These are phyloP conservation scores for Rhamnusium bicolor DNA, from an alignment of 2,888 invertebrate genomes.

Conservation along the genomic window DNA sequence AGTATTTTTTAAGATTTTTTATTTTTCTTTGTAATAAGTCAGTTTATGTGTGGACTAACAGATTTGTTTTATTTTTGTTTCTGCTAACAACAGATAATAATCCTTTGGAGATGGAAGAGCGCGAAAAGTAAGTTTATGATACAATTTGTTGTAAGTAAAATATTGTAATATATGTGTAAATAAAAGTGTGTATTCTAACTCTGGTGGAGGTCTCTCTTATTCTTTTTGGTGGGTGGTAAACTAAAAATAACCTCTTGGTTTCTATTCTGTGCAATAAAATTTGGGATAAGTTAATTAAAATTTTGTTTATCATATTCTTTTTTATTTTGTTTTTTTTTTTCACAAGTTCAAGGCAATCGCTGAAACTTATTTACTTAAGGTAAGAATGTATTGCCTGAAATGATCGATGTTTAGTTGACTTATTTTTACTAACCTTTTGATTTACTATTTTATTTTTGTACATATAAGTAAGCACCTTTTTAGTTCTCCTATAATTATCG, in stretches of 20 bases:
- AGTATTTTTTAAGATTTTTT: constrained; percentile 30
- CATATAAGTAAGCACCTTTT: constrained; percentile 18
- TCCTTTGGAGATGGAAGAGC: constrained; percentile 86
- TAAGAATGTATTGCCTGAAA: constrained; percentile 45
- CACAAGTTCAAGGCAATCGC: constrained; percentile 31
- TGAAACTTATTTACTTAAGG: constrained; percentile 34
- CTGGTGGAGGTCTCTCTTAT: constrained; percentile 49
- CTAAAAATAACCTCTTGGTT: constrained; percentile 33
- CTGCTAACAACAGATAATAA: constrained; percentile 81
- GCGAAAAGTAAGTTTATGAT: constrained; percentile 84
- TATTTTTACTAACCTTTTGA: constrained; percentile 15
- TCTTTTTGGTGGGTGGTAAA: constrained; percentile 25
- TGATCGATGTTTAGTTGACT: constrained; percentile 39
- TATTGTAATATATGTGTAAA: constrained; percentile 17
- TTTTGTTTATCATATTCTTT: constrained; percentile 32
- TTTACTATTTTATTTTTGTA: constrained; percentile 13
- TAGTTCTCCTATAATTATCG: constrained; percentile 38
- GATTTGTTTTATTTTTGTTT: constrained; percentile 59
- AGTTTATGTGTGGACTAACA: constrained; percentile 46
- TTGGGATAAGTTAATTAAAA: constrained; percentile 61
- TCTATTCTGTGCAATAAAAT: constrained; percentile 64
- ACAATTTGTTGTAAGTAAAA: constrained; percentile 25
- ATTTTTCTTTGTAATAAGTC: neutral
- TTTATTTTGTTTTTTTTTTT: constrained; percentile 22
- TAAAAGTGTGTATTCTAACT: constrained; percentile 11